phyloP scores from a whole-genome alignment of 2,888 invertebrate genomes.

The Diaperis boleti region DNA sequence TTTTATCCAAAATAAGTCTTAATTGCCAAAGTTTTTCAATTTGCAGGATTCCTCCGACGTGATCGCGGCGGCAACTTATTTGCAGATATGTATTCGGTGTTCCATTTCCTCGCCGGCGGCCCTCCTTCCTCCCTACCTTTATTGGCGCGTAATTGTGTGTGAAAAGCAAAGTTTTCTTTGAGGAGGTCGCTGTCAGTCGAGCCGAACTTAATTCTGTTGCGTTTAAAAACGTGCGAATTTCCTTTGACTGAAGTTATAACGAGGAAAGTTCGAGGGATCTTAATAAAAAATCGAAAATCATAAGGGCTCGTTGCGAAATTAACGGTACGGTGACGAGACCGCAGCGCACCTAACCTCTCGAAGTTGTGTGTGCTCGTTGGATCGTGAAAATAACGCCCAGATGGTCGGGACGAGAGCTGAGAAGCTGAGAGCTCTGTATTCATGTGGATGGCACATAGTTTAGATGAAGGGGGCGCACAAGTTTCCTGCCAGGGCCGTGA shows the following conservation, averaged over 20 bases:
- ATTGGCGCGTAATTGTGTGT: constrained; percentile 44
- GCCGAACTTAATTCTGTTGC: constrained; percentile 40
- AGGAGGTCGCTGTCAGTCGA: constrained; percentile 32
- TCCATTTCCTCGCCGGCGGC: constrained; percentile 23
- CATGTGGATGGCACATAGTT: constrained; percentile 46
- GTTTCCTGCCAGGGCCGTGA: constrained; percentile 40
- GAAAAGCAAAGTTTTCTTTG: constrained; percentile 44
- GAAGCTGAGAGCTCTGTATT: constrained; percentile 41
- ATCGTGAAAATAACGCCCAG: constrained; percentile 52
- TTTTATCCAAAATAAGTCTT: constrained; percentile 19
- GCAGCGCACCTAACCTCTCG: constrained; percentile 51
- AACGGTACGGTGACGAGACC: constrained; percentile 52
- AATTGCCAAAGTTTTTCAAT: constrained; percentile 31
- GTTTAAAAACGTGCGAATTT: constrained; percentile 39
- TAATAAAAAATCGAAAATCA: constrained; percentile 41
- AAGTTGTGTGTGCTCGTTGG: constrained; percentile 50
- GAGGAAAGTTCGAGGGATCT: constrained; percentile 43
- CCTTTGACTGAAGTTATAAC: constrained; percentile 43
- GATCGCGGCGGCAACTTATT: constrained; percentile 17
- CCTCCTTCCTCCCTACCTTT: constrained; percentile 19
- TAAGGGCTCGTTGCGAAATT: constrained; percentile 28
- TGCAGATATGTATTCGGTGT: constrained; percentile 22
- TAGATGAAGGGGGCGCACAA: constrained; percentile 40
- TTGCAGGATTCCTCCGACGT: constrained; percentile 5
- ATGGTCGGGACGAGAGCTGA: constrained; percentile 46